A percentile compares a stretch with the other conserved stretches of the same genome.
Evolutionary conservation across 2,888 invertebrate genomes (phyloP).

Genomic region (Macrosiphum euphorbiae): DNA sequence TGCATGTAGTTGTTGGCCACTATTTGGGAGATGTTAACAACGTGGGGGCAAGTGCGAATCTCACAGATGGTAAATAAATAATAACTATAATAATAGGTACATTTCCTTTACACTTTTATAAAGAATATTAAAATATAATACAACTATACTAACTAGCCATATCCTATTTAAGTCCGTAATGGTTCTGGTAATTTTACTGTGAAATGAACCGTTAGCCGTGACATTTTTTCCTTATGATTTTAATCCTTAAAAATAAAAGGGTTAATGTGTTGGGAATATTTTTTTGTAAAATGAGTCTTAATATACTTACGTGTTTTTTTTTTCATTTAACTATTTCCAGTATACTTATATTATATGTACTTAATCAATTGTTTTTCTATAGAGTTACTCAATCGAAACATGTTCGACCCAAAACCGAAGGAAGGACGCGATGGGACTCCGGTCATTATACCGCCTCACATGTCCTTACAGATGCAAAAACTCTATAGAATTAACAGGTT

Average conservation of each 20-base stretch:
- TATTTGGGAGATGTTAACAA: conserved; percentile 83
- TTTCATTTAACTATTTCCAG: not conserved
- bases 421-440: conserved; percentile 87
- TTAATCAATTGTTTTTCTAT: conserved; percentile 65
- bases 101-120: not conserved
- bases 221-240: conserved; percentile 35
- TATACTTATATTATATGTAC: not conserved
- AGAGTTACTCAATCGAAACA: conserved; percentile 83
- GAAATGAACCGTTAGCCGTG: conserved; percentile 59
- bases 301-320: conserved; percentile 9
- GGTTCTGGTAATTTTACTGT: conserved; percentile 44
- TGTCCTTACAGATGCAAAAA: conserved; percentile 82
- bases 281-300: not conserved
- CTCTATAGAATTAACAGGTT: conserved; percentile 88
- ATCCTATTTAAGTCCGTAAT: conserved; percentile 28
- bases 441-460: conserved; percentile 81
- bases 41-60: conserved; percentile 75
- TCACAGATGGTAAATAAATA: conserved; percentile 78
- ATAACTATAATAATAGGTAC: conserved; percentile 38
- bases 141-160: conserved; percentile 24
- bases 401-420: conserved; percentile 80
- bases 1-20: conserved; percentile 88
- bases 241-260: conserved; percentile 25
- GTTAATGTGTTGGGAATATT: not conserved
- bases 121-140: not conserved